phyloP scores from a whole-genome alignment of 2,797 vertebrate species.

The Acrocephalus scirpaceus region DNA sequence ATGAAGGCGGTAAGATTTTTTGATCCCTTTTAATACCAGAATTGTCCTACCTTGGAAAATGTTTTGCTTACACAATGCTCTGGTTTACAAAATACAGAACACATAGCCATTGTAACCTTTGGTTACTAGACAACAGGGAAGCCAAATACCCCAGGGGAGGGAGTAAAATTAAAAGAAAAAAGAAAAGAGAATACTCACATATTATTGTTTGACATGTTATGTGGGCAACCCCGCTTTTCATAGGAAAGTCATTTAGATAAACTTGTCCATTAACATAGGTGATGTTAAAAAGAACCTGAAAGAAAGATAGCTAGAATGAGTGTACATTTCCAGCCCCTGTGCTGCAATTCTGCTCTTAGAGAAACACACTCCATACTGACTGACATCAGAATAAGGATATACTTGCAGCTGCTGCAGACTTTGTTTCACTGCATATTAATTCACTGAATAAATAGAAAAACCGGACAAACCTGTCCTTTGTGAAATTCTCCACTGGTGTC shows the following conservation, averaged over 20 bases:
- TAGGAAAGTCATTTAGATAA: conserved; percentile 88
- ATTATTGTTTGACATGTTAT: conserved; percentile 87
- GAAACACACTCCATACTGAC: not conserved
- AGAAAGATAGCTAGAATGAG: conserved; percentile 44
- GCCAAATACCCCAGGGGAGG: not conserved
- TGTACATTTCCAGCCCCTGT: not conserved
- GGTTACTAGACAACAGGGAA: not conserved
- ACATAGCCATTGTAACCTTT: not conserved
- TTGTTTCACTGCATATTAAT: not conserved
- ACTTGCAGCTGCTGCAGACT: not conserved
- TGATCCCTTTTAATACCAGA: not conserved
- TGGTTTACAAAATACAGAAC: not conserved
- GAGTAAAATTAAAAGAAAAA: not conserved
- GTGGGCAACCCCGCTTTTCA: conserved; percentile 88
- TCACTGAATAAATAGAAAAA: conserved; percentile 13
- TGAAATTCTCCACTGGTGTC: conserved; percentile 76
- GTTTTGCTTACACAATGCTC: not conserved
- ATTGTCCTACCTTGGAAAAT: not conserved
- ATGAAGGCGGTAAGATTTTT: not conserved
- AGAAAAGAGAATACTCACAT: conserved; percentile 79
- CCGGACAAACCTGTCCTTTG: conserved; percentile 72
- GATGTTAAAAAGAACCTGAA: conserved; percentile 81
- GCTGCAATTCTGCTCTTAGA: not conserved
- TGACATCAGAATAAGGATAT: not conserved
- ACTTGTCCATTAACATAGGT: conserved; percentile 82